Base-by-base conservation (phyloP, 2,113 vertebrate genomes). In the Corydoras sp. region DNA sequence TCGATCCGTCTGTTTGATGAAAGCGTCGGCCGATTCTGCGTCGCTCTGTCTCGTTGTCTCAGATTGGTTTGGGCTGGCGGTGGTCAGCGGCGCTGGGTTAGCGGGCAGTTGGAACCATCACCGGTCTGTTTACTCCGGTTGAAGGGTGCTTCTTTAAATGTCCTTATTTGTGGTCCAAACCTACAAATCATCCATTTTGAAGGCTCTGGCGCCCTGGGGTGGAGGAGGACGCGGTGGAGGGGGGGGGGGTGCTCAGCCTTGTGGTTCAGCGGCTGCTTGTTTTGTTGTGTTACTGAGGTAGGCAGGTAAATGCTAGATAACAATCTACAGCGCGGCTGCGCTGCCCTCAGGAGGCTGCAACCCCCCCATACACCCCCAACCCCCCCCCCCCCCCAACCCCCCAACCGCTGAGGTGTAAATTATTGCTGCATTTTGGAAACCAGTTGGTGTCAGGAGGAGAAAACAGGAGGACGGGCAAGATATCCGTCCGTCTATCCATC, bases 241-340 rank as follows among this genome's bases (percentile, higher is more conserved):
- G 18, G n/a, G 13, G 74, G 55, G 29, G 78, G 64, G 65, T 13
- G n/a, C 72, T 75, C 71, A 76, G 75, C 83, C 63, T 67, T 71
- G 80, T 72, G 78, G 77, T 86, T 82, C 77, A 75, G 76, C 2
- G 35, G 35, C 35, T 43, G 35, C 35, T 43, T 43, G 35, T 43
- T 43, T 35, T 43, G 35, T 24, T 24, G 11, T 62, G 53, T 15
- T 14, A 15, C 54, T 14, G 14, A n/a, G 54, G 54, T 71, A 71
- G 70, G 67, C 81, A 86, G 84, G 86, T 87, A 89, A 89, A 89
- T 79, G 80, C 62, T 65, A 82, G 80, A 87, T 85, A 90, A 90
- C 83, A 83, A 79, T 84, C 71, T 77, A 60, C 15, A 56, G 58
- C 77, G 77, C 62, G 71, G 67, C 75, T 74, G 72, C 18, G 80